Percentiles rank a stretch among this genome's conserved stretches.
phyloP scores from a whole-genome alignment of 1,140 invertebrate species.

The Atta cephalotes region DNA sequence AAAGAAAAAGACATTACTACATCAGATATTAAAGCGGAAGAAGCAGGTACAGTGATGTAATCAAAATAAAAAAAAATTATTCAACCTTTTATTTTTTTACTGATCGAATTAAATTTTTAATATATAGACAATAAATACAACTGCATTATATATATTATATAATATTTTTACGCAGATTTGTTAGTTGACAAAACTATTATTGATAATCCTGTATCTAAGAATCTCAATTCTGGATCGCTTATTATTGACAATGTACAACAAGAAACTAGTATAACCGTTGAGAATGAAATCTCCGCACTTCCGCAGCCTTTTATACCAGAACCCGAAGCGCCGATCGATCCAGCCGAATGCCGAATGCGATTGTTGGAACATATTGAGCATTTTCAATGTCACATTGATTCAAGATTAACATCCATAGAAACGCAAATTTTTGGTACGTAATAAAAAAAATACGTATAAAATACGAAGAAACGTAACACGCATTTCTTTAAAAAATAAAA shows the following conservation, averaged over 20 bases:
- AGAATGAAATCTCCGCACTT: constrained; percentile 69
- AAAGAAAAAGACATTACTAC: constrained; percentile 42
- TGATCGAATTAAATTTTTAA: background rate
- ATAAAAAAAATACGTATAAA: background rate
- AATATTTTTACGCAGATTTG: constrained; percentile 29
- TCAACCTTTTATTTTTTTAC: background rate
- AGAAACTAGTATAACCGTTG: constrained; percentile 38
- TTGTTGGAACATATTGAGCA: constrained; percentile 92
- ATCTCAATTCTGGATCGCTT: constrained; percentile 21
- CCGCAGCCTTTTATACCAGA: constrained; percentile 87
- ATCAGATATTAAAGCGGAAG: constrained; percentile 66
- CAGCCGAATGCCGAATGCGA: constrained; percentile 91
- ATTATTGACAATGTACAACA: constrained; percentile 28
- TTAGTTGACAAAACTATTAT: constrained; percentile 22
- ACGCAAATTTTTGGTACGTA: constrained; percentile 90
- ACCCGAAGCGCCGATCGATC: constrained; percentile 93
- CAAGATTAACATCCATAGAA: constrained; percentile 91
- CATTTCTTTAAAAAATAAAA: too few relatives aligned
- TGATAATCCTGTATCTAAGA: constrained; percentile 47
- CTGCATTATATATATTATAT: background rate
- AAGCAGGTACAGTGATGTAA: constrained; percentile 31
- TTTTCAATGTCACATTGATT: constrained; percentile 90
- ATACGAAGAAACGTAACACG: background rate
- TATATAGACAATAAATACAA: background rate
- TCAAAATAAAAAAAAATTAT: constrained; percentile 1